These are phyloP conservation scores for Adrianichthys oophorus DNA, from an alignment of 2,797 vertebrate species.

Conservation along the genomic window DNA sequence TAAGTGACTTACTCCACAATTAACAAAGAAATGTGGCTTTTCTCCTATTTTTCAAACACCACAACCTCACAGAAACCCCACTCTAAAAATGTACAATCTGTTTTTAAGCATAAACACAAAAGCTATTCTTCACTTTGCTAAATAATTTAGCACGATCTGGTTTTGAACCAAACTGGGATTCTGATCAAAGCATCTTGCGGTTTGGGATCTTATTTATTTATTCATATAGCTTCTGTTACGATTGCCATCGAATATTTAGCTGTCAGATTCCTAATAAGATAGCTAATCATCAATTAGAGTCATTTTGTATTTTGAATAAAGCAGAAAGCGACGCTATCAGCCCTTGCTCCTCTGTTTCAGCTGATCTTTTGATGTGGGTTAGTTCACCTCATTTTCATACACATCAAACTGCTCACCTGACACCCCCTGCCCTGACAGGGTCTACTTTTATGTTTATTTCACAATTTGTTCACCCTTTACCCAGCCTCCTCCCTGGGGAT, in stretches of 20 bases:
- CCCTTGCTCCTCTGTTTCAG: neutral
- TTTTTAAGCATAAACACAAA: neutral
- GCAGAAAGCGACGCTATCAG: neutral
- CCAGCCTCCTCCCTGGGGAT: neutral
- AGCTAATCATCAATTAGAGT: neutral
- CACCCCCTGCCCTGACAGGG: neutral
- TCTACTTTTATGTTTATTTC: slow-evolving; percentile 12
- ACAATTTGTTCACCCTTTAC: neutral
- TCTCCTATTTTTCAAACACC: neutral
- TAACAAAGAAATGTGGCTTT: too few relatives aligned
- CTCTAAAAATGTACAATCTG: neutral
- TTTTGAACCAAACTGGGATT: neutral
- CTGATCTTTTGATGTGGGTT: slow-evolving; percentile 2
- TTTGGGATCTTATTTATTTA: neutral
- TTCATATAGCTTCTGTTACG: neutral
- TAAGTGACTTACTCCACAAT: too few relatives aligned
- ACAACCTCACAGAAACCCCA: neutral
- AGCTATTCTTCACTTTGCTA: neutral
- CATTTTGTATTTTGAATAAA: slow-evolving; percentile 1
- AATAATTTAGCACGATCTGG: neutral
- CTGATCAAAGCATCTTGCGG: neutral
- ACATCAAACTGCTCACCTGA: slow-evolving; percentile 1
- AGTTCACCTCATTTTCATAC: slow-evolving; percentile 14
- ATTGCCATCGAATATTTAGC: neutral
- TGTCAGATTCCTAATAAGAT: neutral